Percentiles rank a stretch among this genome's conserved stretches.
Evolutionary conservation across 2,113 vertebrate genomes (phyloP).

Genomic region (Thamnophis sirtalis): DNA sequence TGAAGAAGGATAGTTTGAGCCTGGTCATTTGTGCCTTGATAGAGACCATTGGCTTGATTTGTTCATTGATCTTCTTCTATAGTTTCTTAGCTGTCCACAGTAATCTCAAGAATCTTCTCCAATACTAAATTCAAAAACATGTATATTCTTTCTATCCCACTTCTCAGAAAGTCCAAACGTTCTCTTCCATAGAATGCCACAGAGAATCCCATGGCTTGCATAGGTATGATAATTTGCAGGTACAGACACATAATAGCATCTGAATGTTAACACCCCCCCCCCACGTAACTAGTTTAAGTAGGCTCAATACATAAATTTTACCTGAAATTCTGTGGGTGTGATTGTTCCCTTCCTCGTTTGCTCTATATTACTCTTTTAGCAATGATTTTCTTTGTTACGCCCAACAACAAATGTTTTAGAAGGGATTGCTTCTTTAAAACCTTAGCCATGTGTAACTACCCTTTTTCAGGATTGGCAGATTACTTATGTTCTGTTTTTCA

Average conservation of each 20-base stretch:
- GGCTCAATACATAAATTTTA: neutral
- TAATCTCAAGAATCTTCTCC: neutral
- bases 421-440: neutral
- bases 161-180: neutral
- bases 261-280: neutral
- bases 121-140: neutral
- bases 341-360: neutral
- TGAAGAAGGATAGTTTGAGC: neutral
- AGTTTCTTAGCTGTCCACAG: neutral
- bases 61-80: neutral
- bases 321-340: neutral
- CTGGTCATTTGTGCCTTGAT: neutral
- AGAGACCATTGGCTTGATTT: neutral
- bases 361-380: neutral
- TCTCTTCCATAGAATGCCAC: neutral
- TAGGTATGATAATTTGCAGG: neutral
- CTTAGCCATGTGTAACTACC: neutral
- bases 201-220: neutral
- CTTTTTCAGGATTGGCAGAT: neutral
- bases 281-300: neutral
- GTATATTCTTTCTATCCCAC: neutral
- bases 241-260: neutral
- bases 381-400: neutral
- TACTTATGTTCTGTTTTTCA: neutral
- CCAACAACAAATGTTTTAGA: neutral